Evolutionary conservation across 2,797 vertebrate species (phyloP).

Genomic region (Notolabrus celidotus): DNA sequence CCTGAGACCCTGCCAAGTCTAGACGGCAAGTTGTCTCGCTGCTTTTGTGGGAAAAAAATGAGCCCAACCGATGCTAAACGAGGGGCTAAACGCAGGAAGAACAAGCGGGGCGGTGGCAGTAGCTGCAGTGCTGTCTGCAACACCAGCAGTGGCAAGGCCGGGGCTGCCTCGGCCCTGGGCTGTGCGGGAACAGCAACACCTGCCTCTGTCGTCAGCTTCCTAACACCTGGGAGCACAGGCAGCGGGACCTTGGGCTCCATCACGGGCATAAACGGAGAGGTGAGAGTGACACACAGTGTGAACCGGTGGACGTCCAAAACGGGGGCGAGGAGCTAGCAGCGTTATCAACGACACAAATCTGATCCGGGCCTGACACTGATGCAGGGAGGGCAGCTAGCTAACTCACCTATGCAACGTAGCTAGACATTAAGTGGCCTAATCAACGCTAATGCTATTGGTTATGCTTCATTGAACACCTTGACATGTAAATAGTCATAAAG

Average conservation of each 20-base stretch:
- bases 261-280: conserved; percentile 85
- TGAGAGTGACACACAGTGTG: conserved; percentile 64
- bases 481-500: no score
- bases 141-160: conserved; percentile 87
- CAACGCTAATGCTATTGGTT: neutral
- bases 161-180: conserved; percentile 86
- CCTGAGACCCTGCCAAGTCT: conserved; percentile 74
- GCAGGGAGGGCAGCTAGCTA: conserved; percentile 53
- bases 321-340: conserved; percentile 36
- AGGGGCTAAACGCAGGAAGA: conserved; percentile 98
- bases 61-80: conserved; percentile 98
- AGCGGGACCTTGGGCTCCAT: conserved; percentile 74
- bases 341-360: conserved; percentile 74
- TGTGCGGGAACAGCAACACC: conserved; percentile 80
- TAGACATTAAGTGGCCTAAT: conserved; percentile 27
- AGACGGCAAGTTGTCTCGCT: conserved; percentile 83
- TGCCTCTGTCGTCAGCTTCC: conserved; percentile 83
- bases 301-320: conserved; percentile 58
- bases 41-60: conserved; percentile 83
- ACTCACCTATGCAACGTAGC: conserved; percentile 39
- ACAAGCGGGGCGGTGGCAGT: conserved; percentile 95
- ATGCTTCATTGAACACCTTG: neutral
- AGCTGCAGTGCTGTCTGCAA: conserved; percentile 86
- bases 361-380: conserved; percentile 70
- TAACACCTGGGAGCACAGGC: conserved; percentile 78